Base-by-base conservation (phyloP, 2,888 invertebrate species). In the Xestobium rufovillosum region DNA sequence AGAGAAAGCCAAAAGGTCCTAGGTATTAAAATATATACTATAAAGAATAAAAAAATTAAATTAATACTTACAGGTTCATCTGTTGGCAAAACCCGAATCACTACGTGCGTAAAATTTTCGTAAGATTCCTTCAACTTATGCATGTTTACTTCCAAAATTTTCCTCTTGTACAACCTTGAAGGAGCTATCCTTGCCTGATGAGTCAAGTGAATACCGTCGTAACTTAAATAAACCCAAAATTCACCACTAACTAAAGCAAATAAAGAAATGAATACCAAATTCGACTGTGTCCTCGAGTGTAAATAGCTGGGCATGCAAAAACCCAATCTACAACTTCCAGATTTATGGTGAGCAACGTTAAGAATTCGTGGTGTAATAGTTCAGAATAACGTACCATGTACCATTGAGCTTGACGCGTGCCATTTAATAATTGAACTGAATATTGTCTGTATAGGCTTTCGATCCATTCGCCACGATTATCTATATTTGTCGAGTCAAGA, bases 271-370 rank as follows among this genome's bases (percentile, higher is more conserved):
- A n/a, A n/a, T 66, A 80, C 81, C 82, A 83, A 57, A 74, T 69
- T 70, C 76, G 68, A 43, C 72, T 68, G 8, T 67, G 59, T 13
- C 66, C 66, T 50, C 69, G 63, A 1, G 75, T 65, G 16, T 66
- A 63, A 42, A 72, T 69, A 1, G 82, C 80, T 36, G 73, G 71
- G 55, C 88, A 89, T 10, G 78, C 83, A 56, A 78, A 86, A 11
- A 88, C 62, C 89, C 89, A 90, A 44, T 85, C 80, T 28, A 70
- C 73, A 14, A 73, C 71, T 31, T 78, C 76, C 9, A 83, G 67
- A 59, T 84, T 82, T 1, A 78, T 59, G 0, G 78, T 72, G 51
- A 85, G 76, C 2, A 87, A 69, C 0, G 80, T 78, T 3, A 81
- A 68, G 43, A 70, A 73, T 57, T 75, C 68, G 51, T 75, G 71